A percentile compares a stretch with the other conserved stretches of the same genome.
Conservation (phyloP, 2,888 invertebrate species). For the Rhyacophila evoluta region DNA sequence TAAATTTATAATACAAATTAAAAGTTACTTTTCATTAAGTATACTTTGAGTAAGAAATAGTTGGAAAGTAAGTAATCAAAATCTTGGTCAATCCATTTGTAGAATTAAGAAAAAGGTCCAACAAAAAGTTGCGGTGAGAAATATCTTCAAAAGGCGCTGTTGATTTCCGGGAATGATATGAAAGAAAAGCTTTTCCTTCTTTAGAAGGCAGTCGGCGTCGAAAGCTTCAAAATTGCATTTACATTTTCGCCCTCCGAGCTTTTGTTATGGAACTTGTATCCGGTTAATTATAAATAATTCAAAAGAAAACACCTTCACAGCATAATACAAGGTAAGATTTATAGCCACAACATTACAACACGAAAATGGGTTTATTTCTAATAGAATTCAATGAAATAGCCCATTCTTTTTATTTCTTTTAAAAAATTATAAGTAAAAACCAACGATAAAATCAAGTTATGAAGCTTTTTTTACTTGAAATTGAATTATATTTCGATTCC, state of each 20-base stretch:
- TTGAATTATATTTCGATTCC: too few species aligned
- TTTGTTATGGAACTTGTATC: conserved; percentile 21
- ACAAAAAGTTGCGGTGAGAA: background rate
- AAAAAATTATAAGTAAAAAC: too few species aligned
- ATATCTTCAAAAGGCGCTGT: background rate
- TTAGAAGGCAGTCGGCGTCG: conserved; percentile 8
- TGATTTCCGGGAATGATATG: conserved; percentile 35
- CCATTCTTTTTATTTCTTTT: background rate
- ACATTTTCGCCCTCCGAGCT: background rate
- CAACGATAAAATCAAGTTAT: too few species aligned
- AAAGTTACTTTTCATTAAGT: too few species aligned
- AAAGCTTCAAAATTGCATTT: conserved; percentile 34
- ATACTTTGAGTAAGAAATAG: too few species aligned
- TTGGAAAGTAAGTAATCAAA: conserved; percentile 1
- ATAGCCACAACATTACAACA: background rate
- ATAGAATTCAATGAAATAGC: background rate
- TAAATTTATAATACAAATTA: too few species aligned
- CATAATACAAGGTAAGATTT: background rate
- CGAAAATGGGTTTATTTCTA: background rate
- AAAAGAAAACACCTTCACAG: conserved; percentile 2
- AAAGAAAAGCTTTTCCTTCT: conserved; percentile 8
- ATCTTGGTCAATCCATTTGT: conserved; percentile 34
- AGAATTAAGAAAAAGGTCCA: conserved; percentile 28
- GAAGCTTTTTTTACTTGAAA: too few species aligned
- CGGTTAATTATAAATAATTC: conserved; percentile 34